Percentiles rank a stretch among this genome's conserved stretches.
Evolutionary conservation across 2,113 vertebrate genomes (phyloP).

Genomic region (Panurus biarmicus): DNA sequence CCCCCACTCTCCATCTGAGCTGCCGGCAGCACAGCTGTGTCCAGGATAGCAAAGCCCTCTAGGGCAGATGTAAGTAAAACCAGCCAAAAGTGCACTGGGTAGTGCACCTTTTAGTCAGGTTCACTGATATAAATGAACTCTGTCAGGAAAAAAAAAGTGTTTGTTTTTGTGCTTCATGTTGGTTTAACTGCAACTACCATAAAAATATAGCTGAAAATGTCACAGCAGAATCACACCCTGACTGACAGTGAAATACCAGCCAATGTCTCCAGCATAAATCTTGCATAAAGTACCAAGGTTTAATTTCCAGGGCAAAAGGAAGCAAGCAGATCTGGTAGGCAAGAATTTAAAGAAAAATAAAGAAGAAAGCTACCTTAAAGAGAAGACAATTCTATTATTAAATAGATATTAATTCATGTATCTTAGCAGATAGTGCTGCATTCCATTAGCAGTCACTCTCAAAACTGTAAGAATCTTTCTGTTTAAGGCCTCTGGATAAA

Average conservation of each 20-base stretch:
- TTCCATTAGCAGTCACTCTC: background rate
- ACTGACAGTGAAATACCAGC: conserved; percentile 14
- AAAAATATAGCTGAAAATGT: conserved; percentile 41
- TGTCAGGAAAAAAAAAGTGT: background rate
- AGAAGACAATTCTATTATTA: background rate
- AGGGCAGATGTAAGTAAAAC: background rate
- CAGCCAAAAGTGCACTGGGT: background rate
- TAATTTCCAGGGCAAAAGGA: conserved; percentile 28
- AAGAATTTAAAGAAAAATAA: background rate
- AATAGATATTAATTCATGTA: background rate
- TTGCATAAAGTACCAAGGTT: background rate
- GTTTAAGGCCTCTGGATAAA: background rate
- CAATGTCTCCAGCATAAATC: background rate
- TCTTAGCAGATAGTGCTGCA: background rate
- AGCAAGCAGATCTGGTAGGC: background rate
- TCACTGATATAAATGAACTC: conserved; percentile 8
- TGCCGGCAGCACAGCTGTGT: background rate
- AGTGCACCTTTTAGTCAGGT: background rate
- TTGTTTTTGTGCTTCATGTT: conserved; percentile 18
- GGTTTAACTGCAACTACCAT: conserved; percentile 13
- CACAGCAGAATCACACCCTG: conserved; percentile 24
- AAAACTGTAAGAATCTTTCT: background rate
- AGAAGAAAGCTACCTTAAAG: background rate
- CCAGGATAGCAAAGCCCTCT: background rate
- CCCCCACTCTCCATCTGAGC: background rate